Conservation (phyloP, 1,140 invertebrate genomes). For the Colletes gigas region DNA sequence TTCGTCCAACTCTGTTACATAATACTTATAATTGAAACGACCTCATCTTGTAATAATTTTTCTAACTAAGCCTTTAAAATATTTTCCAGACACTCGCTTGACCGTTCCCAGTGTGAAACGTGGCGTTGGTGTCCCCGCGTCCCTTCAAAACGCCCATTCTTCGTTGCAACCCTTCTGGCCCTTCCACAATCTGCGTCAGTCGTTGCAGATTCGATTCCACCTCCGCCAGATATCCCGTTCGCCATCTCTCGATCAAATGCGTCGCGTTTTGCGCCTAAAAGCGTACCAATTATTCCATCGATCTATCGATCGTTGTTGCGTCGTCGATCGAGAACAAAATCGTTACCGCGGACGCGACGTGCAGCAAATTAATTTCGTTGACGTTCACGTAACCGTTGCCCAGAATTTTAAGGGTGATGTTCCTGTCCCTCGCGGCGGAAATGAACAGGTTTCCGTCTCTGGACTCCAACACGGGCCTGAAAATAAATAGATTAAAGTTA, state of each 20-base stretch:
- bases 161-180: constrained; percentile 76
- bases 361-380: constrained; percentile 82
- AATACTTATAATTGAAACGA: too few species aligned
- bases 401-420: constrained; percentile 84
- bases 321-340: not conserved
- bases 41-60: not conserved
- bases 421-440: constrained; percentile 83
- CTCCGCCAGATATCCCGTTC: constrained; percentile 70
- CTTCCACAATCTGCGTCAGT: constrained; percentile 70
- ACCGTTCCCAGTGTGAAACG: not conserved
- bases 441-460: constrained; percentile 85
- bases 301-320: not conserved
- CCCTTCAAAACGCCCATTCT: constrained; percentile 68
- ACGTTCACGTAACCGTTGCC: constrained; percentile 84
- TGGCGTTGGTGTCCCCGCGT: constrained; percentile 53
- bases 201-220: constrained; percentile 70
- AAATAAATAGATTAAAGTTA: constrained; percentile 28
- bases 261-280: constrained; percentile 76
- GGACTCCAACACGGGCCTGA: constrained; percentile 84
- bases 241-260: constrained; percentile 76
- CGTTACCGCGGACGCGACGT: constrained; percentile 79
- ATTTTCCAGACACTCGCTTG: constrained; percentile 10
- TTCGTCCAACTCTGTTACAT: too few species aligned
- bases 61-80: not conserved
- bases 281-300: constrained; percentile 4